Evolutionary conservation across 2,888 invertebrate species (phyloP).

Genomic region (Apodemia zela): DNA sequence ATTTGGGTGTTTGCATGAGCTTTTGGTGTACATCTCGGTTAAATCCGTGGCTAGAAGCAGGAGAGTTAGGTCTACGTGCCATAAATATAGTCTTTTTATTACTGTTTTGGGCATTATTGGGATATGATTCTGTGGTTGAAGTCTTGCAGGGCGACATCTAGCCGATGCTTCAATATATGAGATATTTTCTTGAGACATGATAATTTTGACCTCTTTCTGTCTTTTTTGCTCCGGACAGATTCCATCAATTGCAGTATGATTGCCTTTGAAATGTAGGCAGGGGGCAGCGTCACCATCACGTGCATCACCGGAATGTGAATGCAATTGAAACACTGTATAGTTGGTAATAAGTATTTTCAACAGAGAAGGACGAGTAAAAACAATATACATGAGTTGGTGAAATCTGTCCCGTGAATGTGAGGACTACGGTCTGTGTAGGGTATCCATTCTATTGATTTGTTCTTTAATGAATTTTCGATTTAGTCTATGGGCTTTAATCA

Average conservation of each 20-base stretch:
- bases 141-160: background rate
- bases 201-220: background rate
- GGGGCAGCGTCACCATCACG: background rate
- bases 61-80: background rate
- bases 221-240: background rate
- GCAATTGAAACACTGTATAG: background rate
- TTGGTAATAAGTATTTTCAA: too few relatives aligned
- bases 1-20: too few relatives aligned
- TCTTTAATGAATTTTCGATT: background rate
- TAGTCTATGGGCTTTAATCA: background rate
- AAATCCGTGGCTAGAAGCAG: background rate
- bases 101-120: background rate
- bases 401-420: background rate
- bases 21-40: too few relatives aligned
- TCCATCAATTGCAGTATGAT: background rate
- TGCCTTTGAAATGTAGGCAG: background rate
- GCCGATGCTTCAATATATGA: background rate
- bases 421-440: background rate
- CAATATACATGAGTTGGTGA: background rate
- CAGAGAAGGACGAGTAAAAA: background rate
- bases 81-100: background rate
- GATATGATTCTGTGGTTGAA: background rate
- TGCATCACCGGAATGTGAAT: background rate
- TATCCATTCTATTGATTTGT: background rate
- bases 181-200: too few relatives aligned